phyloP scores from a whole-genome alignment of 2,888 invertebrate genomes.

The Ophonus ardosiacus region DNA sequence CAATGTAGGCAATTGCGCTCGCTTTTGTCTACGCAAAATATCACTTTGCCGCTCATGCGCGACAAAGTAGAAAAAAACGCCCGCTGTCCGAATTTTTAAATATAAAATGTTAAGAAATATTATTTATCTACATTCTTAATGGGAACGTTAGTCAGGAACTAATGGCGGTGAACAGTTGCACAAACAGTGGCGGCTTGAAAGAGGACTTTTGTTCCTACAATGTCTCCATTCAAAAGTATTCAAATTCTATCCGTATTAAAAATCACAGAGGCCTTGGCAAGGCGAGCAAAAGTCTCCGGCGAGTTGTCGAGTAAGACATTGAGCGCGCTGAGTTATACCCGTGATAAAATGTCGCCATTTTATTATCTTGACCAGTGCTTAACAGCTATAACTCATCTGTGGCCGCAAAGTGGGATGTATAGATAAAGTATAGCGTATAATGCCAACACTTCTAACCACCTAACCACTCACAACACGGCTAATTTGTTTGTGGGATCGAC shows the following conservation, averaged over 20 bases:
- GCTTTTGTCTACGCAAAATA: no score
- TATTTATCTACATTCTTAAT: no score
- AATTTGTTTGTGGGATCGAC: neutral
- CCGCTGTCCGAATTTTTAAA: no score
- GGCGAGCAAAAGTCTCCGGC: neutral
- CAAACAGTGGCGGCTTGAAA: no score
- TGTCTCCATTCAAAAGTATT: no score
- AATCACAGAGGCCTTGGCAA: neutral
- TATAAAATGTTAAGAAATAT: no score
- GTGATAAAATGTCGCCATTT: slow-evolving; percentile 64
- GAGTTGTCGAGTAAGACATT: slow-evolving; percentile 19
- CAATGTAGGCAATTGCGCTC: no score
- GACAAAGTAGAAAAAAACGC: no score
- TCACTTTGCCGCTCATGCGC: no score
- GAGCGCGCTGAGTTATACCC: slow-evolving; percentile 56
- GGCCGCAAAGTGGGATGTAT: slow-evolving; percentile 60
- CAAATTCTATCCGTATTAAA: neutral
- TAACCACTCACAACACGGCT: neutral
- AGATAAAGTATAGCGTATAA: slow-evolving; percentile 54
- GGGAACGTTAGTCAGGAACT: no score
- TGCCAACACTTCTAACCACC: neutral
- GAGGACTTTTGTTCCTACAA: no score
- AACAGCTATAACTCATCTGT: slow-evolving; percentile 59
- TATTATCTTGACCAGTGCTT: slow-evolving; percentile 60
- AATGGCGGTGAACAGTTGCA: no score